These are phyloP conservation scores for Halictus ligatus DNA, from an alignment of 2,888 invertebrate genomes.

Conservation along the genomic window DNA sequence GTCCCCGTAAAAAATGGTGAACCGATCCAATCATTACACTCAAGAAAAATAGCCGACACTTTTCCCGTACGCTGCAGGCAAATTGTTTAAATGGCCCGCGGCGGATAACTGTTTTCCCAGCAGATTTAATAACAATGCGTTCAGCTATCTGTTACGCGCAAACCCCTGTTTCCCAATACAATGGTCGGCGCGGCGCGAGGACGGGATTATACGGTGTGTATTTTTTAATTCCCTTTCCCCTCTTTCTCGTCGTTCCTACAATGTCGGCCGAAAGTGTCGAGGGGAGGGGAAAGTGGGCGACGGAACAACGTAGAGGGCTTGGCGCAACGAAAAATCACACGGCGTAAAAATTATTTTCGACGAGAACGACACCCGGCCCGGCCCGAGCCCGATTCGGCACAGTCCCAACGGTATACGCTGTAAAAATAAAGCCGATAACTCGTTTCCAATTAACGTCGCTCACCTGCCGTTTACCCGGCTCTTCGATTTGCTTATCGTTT, in stretches of 20 bases:
- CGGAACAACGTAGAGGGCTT: background rate
- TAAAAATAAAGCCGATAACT: slow-evolving; percentile 60
- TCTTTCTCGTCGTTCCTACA: background rate
- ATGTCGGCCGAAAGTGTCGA: background rate
- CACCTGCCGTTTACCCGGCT: slow-evolving; percentile 48
- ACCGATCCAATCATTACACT: slow-evolving; percentile 10
- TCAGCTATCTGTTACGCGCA: slow-evolving; percentile 24
- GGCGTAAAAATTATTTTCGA: slow-evolving; percentile 35
- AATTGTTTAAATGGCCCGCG: slow-evolving; percentile 28
- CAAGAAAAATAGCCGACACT: slow-evolving; percentile 29
- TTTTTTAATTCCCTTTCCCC: slow-evolving; percentile 23
- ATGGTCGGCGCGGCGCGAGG: background rate
- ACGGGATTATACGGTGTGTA: slow-evolving; percentile 10
- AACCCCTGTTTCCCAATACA: slow-evolving; percentile 29
- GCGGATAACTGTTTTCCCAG: slow-evolving; percentile 16
- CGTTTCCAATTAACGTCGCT: slow-evolving; percentile 67
- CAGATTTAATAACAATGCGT: slow-evolving; percentile 43
- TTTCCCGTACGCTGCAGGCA: slow-evolving; percentile 1
- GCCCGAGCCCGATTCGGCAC: background rate
- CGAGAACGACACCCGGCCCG: background rate
- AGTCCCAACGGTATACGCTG: background rate
- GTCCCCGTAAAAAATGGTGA: background rate
- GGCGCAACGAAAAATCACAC: slow-evolving; percentile 16
- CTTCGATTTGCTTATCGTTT: slow-evolving; percentile 59
- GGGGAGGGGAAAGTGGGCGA: background rate